Evolutionary conservation across 2,113 vertebrate species (phyloP).

Genomic region (Chionomys nivalis): DNA sequence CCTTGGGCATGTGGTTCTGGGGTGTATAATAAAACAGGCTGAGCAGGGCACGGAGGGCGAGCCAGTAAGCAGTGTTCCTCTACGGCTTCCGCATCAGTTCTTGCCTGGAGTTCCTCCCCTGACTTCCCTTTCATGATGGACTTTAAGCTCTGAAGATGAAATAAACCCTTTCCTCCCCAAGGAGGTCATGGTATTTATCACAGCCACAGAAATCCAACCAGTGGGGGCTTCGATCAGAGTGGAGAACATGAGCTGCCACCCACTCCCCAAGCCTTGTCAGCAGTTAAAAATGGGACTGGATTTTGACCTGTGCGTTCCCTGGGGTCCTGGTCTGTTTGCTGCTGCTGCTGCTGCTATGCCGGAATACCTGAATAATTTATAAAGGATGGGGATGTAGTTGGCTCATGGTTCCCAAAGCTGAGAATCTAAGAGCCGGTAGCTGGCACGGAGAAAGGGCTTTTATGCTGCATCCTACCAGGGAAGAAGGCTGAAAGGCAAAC

Average conservation of each 20-base stretch:
- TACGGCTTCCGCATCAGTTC: no score
- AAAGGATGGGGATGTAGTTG: not conserved
- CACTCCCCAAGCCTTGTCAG: not conserved
- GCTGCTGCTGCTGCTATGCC: not conserved
- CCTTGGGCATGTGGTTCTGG: not conserved
- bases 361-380: not conserved
- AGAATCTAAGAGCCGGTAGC: not conserved
- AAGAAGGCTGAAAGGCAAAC: not conserved
- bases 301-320: not conserved
- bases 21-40: not conserved
- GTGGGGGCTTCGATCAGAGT: not conserved
- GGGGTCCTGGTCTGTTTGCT: not conserved
- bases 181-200: not conserved
- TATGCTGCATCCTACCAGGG: not conserved
- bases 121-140: not conserved
- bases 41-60: not conserved
- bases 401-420: not conserved
- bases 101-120: not conserved
- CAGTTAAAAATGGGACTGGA: not conserved
- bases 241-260: not conserved
- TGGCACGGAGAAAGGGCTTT: not conserved
- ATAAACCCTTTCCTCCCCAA: not conserved
- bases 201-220: not conserved
- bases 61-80: not conserved
- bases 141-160: not conserved